These are phyloP conservation scores for Bathynomus jamesi DNA, from an alignment of 1,140 invertebrate genomes.

Conservation along the genomic window DNA sequence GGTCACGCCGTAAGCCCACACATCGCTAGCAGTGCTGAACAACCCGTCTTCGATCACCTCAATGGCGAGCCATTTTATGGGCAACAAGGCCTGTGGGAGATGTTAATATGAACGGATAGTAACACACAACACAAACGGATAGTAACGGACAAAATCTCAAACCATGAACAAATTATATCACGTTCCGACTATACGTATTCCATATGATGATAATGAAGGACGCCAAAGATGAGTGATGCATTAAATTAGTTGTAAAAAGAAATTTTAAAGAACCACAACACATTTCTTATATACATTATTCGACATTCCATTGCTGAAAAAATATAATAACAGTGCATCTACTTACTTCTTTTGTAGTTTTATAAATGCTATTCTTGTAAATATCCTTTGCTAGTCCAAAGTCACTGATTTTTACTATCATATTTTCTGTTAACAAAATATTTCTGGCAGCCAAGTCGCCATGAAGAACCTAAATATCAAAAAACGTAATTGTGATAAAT, in stretches of 20 bases:
- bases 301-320: too few relatives aligned
- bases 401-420: constrained; percentile 89
- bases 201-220: too few relatives aligned
- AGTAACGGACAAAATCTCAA: too few relatives aligned
- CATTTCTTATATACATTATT: too few relatives aligned
- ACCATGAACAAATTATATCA: too few relatives aligned
- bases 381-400: constrained; percentile 92
- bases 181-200: too few relatives aligned
- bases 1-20: constrained; percentile 53
- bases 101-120: too few relatives aligned
- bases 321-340: background rate
- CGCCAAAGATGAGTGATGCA: too few relatives aligned
- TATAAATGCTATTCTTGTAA: constrained; percentile 85
- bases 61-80: constrained; percentile 51
- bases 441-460: constrained; percentile 95
- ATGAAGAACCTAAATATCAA: constrained; percentile 58
- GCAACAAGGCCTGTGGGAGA: constrained; percentile 43
- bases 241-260: too few relatives aligned
- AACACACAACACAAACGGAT: too few relatives aligned
- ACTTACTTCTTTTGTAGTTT: constrained; percentile 77
- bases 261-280: too few relatives aligned
- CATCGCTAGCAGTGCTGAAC: constrained; percentile 47
- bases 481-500: too few relatives aligned
- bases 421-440: constrained; percentile 81
- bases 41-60: constrained; percentile 44